Percentiles rank a stretch among this genome's conserved stretches.
Conservation (phyloP, 2,113 vertebrate genomes). For the Cololabis saira region DNA sequence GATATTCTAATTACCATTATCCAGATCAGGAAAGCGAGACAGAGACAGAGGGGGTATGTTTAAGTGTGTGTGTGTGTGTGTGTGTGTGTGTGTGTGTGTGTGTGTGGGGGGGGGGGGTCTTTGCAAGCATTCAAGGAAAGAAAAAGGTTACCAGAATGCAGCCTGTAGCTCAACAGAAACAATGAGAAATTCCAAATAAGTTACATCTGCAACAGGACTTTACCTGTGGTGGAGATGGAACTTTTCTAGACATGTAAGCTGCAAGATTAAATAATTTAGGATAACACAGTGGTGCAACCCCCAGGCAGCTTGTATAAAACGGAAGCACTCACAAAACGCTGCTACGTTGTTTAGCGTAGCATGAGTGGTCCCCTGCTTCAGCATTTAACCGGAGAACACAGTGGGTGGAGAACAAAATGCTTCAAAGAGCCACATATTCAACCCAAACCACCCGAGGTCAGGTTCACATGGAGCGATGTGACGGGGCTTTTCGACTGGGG, state of each 20-base stretch:
- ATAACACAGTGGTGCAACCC: background rate
- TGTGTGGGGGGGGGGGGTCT: constrained; percentile 14
- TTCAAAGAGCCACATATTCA: constrained; percentile 39
- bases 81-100: too few species aligned
- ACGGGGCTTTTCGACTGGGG: constrained; percentile 26
- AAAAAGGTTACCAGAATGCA: constrained; percentile 27
- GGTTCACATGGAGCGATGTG: constrained; percentile 31
- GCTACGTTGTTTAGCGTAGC: constrained; percentile 12
- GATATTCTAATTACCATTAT: constrained; percentile 77
- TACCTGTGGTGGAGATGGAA: too few species aligned
- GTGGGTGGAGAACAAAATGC: constrained; percentile 34
- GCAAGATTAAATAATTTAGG: background rate
- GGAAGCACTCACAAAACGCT: background rate
- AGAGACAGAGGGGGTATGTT: constrained; percentile 47
- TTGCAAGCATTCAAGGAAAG: constrained; percentile 17
- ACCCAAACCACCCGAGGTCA: constrained; percentile 57
- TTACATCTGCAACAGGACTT: too few species aligned
- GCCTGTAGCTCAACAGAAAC: constrained; percentile 16
- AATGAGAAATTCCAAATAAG: background rate
- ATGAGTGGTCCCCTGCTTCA: constrained; percentile 38
- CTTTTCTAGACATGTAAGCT: background rate
- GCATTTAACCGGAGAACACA: constrained; percentile 44
- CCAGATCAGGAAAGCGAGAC: constrained; percentile 43
- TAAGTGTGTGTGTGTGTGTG: too few species aligned
- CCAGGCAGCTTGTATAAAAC: background rate